These are phyloP conservation scores for Pheosia gnoma DNA, from an alignment of 2,888 invertebrate species.

Conservation along the genomic window DNA sequence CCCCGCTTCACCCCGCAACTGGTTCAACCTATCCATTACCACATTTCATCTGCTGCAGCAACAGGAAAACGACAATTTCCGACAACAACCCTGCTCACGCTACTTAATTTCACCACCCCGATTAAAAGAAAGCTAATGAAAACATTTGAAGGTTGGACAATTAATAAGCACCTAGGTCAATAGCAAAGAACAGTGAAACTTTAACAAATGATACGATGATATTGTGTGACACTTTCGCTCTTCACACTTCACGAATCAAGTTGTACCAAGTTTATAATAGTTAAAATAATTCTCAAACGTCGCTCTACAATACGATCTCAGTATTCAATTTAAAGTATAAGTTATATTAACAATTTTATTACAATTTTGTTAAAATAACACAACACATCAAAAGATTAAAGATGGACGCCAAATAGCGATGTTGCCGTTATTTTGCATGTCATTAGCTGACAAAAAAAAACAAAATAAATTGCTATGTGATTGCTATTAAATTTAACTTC, in stretches of 20 bases:
- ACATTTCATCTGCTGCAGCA: conserved; percentile 76
- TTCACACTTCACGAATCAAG: conserved; percentile 45
- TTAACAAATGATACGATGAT: conserved; percentile 73
- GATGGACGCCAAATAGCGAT: conserved; percentile 81
- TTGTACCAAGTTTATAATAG: conserved; percentile 46
- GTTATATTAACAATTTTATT: conserved; percentile 46
- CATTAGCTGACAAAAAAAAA: conserved; percentile 36
- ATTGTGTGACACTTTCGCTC: conserved; percentile 77
- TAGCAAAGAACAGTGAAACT: conserved; percentile 78
- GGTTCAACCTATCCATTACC: conserved; percentile 79
- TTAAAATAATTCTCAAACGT: conserved; percentile 40
- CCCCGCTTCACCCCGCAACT: conserved; percentile 71
- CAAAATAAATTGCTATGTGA: conserved; percentile 10
- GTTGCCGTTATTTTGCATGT: conserved; percentile 66
- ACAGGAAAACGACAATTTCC: conserved; percentile 46
- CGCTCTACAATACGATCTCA: conserved; percentile 29
- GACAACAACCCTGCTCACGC: conserved; percentile 35
- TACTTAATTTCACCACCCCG: conserved; percentile 33
- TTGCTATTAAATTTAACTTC: background rate
- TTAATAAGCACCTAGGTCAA: conserved; percentile 79
- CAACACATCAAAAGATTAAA: conserved; percentile 80
- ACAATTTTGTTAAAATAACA: conserved; percentile 73
- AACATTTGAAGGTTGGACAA: conserved; percentile 70
- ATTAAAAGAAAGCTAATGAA: conserved; percentile 59
- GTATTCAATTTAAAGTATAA: conserved; percentile 34